A percentile compares a stretch with the other conserved stretches of the same genome.
Conservation (phyloP, 2,888 invertebrate species). For the Torymus texanus region DNA sequence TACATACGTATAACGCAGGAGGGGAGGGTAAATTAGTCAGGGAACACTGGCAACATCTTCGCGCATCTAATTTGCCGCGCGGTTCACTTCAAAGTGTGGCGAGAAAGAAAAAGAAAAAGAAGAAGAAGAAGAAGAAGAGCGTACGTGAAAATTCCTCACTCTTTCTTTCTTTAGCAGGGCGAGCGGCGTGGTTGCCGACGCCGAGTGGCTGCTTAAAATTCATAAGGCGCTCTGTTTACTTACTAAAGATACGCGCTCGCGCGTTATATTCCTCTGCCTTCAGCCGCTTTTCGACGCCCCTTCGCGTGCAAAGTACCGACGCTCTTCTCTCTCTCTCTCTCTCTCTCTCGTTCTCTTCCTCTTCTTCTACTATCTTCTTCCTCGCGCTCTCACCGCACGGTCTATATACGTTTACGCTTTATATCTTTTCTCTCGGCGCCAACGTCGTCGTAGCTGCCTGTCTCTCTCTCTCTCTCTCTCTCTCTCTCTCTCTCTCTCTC, state of each 20-base stretch:
- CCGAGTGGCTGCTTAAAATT: slow-evolving; percentile 71
- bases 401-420: slow-evolving; percentile 24
- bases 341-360: slow-evolving; percentile 13
- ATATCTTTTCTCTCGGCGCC: too few relatives aligned
- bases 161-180: neutral
- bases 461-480: too few relatives aligned
- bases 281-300: slow-evolving; percentile 43
- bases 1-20: too few relatives aligned
- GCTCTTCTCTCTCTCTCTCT: slow-evolving; percentile 9
- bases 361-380: slow-evolving; percentile 23
- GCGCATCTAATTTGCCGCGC: slow-evolving; percentile 59
- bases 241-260: slow-evolving; percentile 70
- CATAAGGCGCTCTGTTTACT: slow-evolving; percentile 74
- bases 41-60: slow-evolving; percentile 51
- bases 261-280: slow-evolving; percentile 42
- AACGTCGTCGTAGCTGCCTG: too few relatives aligned
- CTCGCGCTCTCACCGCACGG: slow-evolving; percentile 20
- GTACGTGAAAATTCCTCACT: slow-evolving; percentile 31
- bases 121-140: neutral
- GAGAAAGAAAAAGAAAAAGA: neutral
- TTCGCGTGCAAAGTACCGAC: neutral
- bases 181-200: neutral
- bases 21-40: slow-evolving; percentile 46
- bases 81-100: slow-evolving; percentile 6
- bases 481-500: slow-evolving; percentile 19